Conservation (phyloP, 2,888 invertebrate genomes). For the Polyommatus icarus region DNA sequence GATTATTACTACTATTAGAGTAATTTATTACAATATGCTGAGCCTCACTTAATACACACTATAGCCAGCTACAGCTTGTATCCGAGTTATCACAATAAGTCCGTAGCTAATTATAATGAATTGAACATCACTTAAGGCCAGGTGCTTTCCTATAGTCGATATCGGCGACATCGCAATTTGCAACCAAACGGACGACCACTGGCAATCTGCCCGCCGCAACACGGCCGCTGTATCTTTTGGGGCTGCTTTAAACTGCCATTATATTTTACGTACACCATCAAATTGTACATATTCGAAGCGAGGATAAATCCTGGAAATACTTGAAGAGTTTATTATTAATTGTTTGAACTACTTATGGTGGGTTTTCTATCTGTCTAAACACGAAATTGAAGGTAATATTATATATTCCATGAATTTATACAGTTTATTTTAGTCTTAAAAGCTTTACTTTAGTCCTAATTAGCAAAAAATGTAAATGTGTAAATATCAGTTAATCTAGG, state of each 20-base stretch:
- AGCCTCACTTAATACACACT: too few species aligned
- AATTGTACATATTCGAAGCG: background rate
- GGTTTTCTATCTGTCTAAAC: too few species aligned
- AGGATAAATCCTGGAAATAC: background rate
- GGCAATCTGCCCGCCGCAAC: conserved; percentile 15
- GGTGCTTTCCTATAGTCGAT: conserved; percentile 17
- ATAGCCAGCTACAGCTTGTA: too few species aligned
- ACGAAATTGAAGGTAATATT: too few species aligned
- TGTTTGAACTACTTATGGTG: background rate
- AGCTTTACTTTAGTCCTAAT: background rate
- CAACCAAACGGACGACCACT: conserved; percentile 17
- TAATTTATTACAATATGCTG: too few species aligned
- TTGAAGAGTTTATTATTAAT: background rate
- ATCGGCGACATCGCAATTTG: conserved; percentile 14
- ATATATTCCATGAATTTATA: too few species aligned
- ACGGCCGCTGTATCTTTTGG: conserved; percentile 12
- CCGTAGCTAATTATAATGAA: background rate
- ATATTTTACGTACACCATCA: conserved; percentile 17
- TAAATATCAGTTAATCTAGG: background rate
- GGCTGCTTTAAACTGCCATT: conserved; percentile 19
- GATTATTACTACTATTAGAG: too few species aligned
- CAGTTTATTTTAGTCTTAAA: too few species aligned
- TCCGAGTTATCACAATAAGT: background rate
- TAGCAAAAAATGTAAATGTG: background rate
- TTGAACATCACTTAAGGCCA: background rate